phyloP scores from a whole-genome alignment of 1,140 invertebrate species.

The Chironomus striatipennis region DNA sequence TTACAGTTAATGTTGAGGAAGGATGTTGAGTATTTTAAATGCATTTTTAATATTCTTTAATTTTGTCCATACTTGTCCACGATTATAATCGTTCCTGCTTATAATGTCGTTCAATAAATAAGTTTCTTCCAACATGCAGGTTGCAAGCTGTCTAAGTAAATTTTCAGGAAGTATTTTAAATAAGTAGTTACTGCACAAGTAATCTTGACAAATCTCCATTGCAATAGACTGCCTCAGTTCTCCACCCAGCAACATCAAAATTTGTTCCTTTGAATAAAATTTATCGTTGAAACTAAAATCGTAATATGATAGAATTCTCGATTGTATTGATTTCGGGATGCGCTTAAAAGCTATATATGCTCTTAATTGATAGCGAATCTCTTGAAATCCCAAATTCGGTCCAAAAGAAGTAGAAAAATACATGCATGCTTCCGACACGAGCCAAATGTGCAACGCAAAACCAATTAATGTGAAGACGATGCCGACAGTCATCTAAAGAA shows the following conservation, averaged over 20 bases:
- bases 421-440: constrained; percentile 2
- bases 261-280: background rate
- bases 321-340: background rate
- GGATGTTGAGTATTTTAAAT: too few species aligned
- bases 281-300: background rate
- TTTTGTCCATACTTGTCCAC: background rate
- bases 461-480: constrained; percentile 16
- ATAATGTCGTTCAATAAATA: background rate
- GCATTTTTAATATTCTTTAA: too few species aligned
- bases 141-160: background rate
- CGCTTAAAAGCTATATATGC: background rate
- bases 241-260: background rate
- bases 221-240: background rate
- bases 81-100: background rate
- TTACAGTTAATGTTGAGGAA: too few species aligned
- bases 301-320: background rate
- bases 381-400: background rate
- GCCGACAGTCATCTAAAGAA: background rate
- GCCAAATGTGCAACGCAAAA: background rate
- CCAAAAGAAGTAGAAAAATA: background rate
- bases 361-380: constrained; percentile 1
- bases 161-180: background rate
- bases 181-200: background rate
- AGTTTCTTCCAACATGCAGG: background rate
- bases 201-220: background rate